A percentile compares a stretch with the other conserved stretches of the same genome.
Conservation (phyloP, 2,888 invertebrate genomes). For the Kuschelorhynchus macadamiae region DNA sequence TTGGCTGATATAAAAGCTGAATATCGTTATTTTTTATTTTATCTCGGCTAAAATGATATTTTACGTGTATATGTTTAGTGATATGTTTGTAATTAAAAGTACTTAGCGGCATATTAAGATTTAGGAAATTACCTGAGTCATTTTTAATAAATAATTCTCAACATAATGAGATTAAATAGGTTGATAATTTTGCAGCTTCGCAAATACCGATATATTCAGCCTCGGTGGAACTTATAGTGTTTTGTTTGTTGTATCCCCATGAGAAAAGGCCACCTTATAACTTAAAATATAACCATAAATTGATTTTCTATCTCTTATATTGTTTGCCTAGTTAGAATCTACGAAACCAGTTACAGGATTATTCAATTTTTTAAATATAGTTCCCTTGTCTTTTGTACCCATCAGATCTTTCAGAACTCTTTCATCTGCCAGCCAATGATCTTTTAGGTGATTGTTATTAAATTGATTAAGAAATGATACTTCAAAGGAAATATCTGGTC, state of each 20-base stretch:
- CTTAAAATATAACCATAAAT: neutral
- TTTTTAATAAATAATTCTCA: neutral
- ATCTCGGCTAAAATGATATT: slow-evolving; percentile 1
- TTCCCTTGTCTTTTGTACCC: too few relatives aligned
- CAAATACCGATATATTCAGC: slow-evolving; percentile 8
- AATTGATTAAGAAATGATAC: slow-evolving; percentile 44
- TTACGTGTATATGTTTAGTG: slow-evolving; percentile 11
- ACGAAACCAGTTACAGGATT: slow-evolving; percentile 52
- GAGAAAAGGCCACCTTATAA: neutral
- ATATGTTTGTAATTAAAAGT: neutral
- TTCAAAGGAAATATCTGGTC: slow-evolving; percentile 44
- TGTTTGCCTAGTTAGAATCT: slow-evolving; percentile 55
- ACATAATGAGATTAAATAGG: neutral
- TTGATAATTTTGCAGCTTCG: neutral
- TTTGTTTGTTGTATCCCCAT: neutral
- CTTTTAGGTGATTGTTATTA: slow-evolving; percentile 34
- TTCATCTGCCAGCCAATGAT: slow-evolving; percentile 57
- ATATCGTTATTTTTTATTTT: slow-evolving; percentile 11
- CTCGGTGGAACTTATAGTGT: slow-evolving; percentile 17
- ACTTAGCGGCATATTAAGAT: too few relatives aligned
- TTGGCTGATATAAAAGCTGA: slow-evolving; percentile 4
- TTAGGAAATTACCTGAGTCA: neutral
- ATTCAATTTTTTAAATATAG: slow-evolving; percentile 43
- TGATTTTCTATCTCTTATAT: slow-evolving; percentile 43
- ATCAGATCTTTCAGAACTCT: slow-evolving; percentile 56